Percentiles rank a stretch among this genome's conserved stretches.
phyloP scores from a whole-genome alignment of 2,888 invertebrate genomes.

The Andrena trimmerana region DNA sequence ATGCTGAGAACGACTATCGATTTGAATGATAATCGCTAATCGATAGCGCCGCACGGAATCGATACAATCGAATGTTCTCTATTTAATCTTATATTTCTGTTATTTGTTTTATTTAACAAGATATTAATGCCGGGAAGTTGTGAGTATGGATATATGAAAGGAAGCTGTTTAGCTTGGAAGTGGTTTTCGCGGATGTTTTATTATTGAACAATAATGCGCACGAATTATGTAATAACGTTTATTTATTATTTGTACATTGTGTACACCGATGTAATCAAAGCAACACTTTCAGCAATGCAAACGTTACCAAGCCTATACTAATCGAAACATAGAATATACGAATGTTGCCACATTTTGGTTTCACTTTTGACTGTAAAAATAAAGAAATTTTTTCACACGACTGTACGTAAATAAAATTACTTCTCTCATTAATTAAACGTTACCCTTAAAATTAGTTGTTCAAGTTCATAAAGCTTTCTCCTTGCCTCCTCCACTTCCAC shows the following conservation, averaged over 20 bases:
- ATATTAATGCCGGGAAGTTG: too few relatives aligned
- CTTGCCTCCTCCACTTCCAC: conserved; percentile 66
- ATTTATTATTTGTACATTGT: background rate
- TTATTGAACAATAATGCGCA: too few relatives aligned
- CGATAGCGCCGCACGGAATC: too few relatives aligned
- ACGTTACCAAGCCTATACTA: conserved; percentile 36
- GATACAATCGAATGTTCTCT: too few relatives aligned
- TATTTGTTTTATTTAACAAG: too few relatives aligned
- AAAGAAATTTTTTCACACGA: background rate
- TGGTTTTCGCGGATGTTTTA: too few relatives aligned
- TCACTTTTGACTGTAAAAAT: conserved; percentile 32
- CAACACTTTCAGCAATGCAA: conserved; percentile 27
- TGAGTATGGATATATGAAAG: too few relatives aligned
- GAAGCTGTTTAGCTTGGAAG: too few relatives aligned
- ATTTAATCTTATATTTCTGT: too few relatives aligned
- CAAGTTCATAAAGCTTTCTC: conserved; percentile 52
- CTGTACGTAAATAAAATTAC: background rate
- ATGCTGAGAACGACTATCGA: too few relatives aligned
- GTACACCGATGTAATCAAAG: background rate
- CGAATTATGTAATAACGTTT: background rate
- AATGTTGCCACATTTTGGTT: conserved; percentile 19
- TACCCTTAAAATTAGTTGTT: conserved; percentile 39
- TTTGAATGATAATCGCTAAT: too few relatives aligned
- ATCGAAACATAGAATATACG: conserved; percentile 2
- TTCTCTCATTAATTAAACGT: background rate